phyloP scores from a whole-genome alignment of 2,113 vertebrate species.

The Chloropsis cyanopogon region DNA sequence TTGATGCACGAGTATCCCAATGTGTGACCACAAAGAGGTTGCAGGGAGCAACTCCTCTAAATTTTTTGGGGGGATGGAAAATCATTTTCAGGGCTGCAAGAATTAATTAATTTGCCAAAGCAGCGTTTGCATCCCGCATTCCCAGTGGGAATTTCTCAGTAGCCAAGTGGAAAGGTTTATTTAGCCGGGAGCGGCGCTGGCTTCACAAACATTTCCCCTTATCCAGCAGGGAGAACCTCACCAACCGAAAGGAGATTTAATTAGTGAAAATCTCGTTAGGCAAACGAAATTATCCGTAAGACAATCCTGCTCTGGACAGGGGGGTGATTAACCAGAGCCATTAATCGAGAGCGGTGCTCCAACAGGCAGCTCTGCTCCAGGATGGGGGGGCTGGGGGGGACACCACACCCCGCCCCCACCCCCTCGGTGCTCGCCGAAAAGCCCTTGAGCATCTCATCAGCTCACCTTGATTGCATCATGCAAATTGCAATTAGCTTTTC shows the following conservation, averaged over 20 bases:
- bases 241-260: constrained; percentile 94
- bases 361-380: constrained; percentile 51
- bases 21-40: fast-evolving
- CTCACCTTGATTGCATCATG: constrained; percentile 75
- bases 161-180: constrained; percentile 82
- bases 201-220: constrained; percentile 79
- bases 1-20: background rate
- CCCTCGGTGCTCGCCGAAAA: background rate
- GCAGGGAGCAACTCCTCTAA: background rate
- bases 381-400: background rate
- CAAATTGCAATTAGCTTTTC: constrained; percentile 68
- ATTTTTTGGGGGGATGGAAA: background rate
- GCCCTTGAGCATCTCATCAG: constrained; percentile 69
- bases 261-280: constrained; percentile 98
- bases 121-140: background rate
- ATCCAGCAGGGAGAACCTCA: constrained; percentile 82
- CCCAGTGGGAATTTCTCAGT: background rate
- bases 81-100: background rate
- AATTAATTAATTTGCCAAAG: constrained; percentile 48
- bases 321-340: constrained; percentile 81
- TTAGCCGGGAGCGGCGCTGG: constrained; percentile 76
- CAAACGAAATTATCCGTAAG: constrained; percentile 98
- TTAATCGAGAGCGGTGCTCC: constrained; percentile 75
- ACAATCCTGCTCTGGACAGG: constrained; percentile 92
- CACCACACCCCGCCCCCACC: background rate